Conservation (phyloP, 1,140 invertebrate species). For the Drosophila kanapiae region DNA sequence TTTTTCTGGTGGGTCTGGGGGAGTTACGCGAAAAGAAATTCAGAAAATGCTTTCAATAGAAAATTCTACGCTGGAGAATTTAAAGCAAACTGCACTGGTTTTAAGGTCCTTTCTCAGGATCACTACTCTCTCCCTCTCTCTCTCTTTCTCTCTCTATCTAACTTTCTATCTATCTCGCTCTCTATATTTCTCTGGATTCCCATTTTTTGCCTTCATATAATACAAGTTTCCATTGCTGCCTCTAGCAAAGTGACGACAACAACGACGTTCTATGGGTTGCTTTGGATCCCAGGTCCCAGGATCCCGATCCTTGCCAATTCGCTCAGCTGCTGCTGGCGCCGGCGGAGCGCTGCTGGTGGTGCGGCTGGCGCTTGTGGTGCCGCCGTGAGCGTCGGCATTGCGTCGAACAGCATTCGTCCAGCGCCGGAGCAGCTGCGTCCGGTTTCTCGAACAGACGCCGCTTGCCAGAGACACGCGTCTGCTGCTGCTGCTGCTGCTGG, state of each 20-base stretch:
- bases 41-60: constrained; percentile 68
- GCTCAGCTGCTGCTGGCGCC: constrained; percentile 30
- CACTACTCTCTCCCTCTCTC: constrained; percentile 18
- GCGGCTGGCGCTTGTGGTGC: constrained; percentile 84
- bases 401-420: constrained; percentile 87
- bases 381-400: constrained; percentile 86
- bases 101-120: constrained; percentile 25
- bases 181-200: constrained; percentile 13
- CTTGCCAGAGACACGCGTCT: constrained; percentile 82
- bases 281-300: constrained; percentile 18
- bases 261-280: constrained; percentile 29
- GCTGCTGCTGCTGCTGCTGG: constrained; percentile 87
- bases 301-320: constrained; percentile 18
- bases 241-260: constrained; percentile 15
- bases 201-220: constrained; percentile 48
- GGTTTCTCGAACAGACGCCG: constrained; percentile 82
- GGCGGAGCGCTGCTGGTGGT: constrained; percentile 59
- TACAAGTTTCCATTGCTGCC: constrained; percentile 68
- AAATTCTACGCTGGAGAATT: constrained; percentile 69
- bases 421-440: constrained; percentile 63
- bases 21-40: constrained; percentile 43
- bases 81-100: constrained; percentile 80
- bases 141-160: constrained; percentile 4
- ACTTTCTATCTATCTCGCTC: neutral
- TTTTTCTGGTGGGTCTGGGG: constrained; percentile 12